Base-by-base conservation (phyloP, 2,113 vertebrate genomes). In the Myrmophylax atrothorax region DNA sequence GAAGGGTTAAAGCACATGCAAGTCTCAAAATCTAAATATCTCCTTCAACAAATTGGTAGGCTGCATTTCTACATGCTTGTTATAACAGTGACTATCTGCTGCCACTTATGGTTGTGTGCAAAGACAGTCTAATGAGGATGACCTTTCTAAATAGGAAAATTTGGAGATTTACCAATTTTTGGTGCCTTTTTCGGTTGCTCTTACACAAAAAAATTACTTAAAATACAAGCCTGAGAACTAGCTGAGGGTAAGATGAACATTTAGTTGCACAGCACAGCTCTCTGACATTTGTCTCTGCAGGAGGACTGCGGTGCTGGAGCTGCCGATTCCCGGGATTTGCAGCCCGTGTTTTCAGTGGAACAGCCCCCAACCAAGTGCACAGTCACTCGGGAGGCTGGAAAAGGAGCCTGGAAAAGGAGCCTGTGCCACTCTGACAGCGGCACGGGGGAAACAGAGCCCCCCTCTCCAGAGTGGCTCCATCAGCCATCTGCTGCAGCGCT, bases 81-180 rank as follows among this genome's bases (percentile, higher is more conserved):
- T 87, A 12, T 10, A 92, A 38, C 62, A 86, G 68, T 63, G 84
- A 92, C 12, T 94, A 93, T 83, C 89, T 96, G 84, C 84, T 92
- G 89, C 96, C 92, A 89, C 89, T 94, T 93, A 86, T 70, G 92
- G 88, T 33, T 85, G 84, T 56, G 11, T 70, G 75, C n/a, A 82
- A 90, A 92, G 93, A 69, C 78, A 89, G 77, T 69, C 92, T 96
- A 93, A 94, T 97, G 87, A 95, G 85, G 62, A 67, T 95, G 94
- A 94, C 93, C 90, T 96, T 94, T 97, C 92, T 77, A 67, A 92
- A 93, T 60, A 92, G 55, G 60, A 94, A 73, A 94, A 74, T 79
- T 67, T 93, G 92, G 84, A 95, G 93, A 85, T 87, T 95, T 91
- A 93, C 87, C 90, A 63, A 37, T 23, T 96, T 89, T 81, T 87